These are phyloP conservation scores for Sebastolobus alascanus DNA, from an alignment of 2,797 vertebrate species.

Conservation along the genomic window DNA sequence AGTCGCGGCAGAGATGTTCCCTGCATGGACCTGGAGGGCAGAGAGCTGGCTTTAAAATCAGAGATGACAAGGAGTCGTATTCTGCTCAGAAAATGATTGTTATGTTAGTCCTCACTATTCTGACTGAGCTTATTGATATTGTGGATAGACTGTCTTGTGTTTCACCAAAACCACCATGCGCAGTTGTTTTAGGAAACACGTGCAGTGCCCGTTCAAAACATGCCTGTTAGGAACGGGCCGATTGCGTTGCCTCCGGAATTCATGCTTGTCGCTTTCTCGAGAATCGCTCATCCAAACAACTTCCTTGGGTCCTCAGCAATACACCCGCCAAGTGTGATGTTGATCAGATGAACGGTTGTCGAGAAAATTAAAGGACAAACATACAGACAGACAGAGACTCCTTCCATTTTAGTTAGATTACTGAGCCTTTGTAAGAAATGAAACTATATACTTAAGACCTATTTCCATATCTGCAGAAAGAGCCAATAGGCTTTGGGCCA, in stretches of 20 bases:
- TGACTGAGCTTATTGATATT: neutral
- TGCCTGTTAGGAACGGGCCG: neutral
- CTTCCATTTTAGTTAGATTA: neutral
- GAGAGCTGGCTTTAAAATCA: neutral
- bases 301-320: neutral
- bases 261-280: neutral
- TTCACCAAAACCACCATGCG: neutral
- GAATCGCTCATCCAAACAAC: neutral
- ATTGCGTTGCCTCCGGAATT: neutral
- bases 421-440: neutral
- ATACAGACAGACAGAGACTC: neutral
- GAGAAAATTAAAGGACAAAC: neutral
- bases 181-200: neutral
- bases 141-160: neutral
- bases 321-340: neutral
- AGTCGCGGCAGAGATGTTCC: slow-evolving; percentile 26
- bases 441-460: neutral
- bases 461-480: neutral
- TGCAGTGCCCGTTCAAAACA: neutral
- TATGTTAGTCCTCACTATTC: neutral
- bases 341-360: neutral
- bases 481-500: neutral
- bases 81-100: neutral
- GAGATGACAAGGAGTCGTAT: neutral
- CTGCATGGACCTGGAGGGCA: neutral